Conservation (phyloP, 2,888 invertebrate genomes). For the Drosophila meridiana region DNA sequence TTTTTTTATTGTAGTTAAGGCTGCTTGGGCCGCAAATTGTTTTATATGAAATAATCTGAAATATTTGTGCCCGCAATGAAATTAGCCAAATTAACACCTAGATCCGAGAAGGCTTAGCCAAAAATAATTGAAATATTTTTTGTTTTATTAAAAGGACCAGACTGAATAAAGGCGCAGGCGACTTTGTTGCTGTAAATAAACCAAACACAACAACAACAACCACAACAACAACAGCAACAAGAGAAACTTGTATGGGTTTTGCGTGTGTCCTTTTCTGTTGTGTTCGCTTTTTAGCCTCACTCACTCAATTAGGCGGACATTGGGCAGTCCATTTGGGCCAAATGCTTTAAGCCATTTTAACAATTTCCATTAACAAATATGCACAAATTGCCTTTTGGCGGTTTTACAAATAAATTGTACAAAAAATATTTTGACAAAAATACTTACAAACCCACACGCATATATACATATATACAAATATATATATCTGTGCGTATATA, state of each 20-base stretch:
- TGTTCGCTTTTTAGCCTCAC: slow-evolving; percentile 33
- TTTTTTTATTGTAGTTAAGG: slow-evolving; percentile 20
- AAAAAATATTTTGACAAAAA: slow-evolving; percentile 77
- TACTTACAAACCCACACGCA: slow-evolving; percentile 38
- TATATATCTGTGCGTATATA: background rate
- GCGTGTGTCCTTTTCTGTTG: slow-evolving; percentile 49
- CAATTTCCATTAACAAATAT: slow-evolving; percentile 83
- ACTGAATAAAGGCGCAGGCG: slow-evolving; percentile 7
- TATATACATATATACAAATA: slow-evolving; percentile 14
- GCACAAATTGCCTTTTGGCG: slow-evolving; percentile 80
- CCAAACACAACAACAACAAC: slow-evolving; percentile 9
- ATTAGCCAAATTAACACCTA: slow-evolving; percentile 80
- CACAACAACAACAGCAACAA: slow-evolving; percentile 9
- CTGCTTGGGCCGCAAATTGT: slow-evolving; percentile 61
- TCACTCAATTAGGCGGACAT: slow-evolving; percentile 68
- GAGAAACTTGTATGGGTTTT: slow-evolving; percentile 29
- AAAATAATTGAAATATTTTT: slow-evolving; percentile 78
- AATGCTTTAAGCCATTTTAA: slow-evolving; percentile 79
- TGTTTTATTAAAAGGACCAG: slow-evolving; percentile 68
- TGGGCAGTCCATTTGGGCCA: slow-evolving; percentile 57
- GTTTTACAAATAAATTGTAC: slow-evolving; percentile 74
- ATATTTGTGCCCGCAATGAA: slow-evolving; percentile 77
- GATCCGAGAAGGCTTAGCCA: slow-evolving; percentile 65
- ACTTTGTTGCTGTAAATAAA: slow-evolving; percentile 2
- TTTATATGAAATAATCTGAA: slow-evolving; percentile 73